Conservation (phyloP, 2,797 vertebrate genomes). For the Hephaestus fuliginosus region DNA sequence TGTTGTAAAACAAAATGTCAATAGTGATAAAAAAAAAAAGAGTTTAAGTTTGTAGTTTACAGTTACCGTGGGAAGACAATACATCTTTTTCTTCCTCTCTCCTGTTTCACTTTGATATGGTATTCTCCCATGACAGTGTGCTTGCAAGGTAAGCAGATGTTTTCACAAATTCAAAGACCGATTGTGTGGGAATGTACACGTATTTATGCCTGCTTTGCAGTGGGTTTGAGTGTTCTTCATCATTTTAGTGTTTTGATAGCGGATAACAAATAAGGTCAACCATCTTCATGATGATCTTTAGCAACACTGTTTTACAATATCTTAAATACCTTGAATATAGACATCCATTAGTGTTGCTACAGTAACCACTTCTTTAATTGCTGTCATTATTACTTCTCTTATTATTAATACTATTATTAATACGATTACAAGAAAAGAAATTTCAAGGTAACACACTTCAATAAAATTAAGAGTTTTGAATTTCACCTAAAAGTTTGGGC, state of each 20-base stretch:
- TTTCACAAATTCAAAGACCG: conserved; percentile 54
- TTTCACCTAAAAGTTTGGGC: neutral
- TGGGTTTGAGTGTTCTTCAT: conserved; percentile 18
- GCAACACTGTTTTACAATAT: conserved; percentile 14
- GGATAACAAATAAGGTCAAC: conserved; percentile 24
- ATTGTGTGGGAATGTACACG: conserved; percentile 22
- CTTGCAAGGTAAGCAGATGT: conserved; percentile 49
- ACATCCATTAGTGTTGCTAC: conserved; percentile 23
- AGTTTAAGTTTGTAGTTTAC: neutral
- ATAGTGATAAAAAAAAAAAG: conserved; percentile 31
- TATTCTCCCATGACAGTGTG: conserved; percentile 45
- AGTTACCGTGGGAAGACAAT: conserved; percentile 1
- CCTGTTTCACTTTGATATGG: conserved; percentile 27
- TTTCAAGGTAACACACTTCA: too few species aligned
- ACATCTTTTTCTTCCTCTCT: conserved; percentile 22
- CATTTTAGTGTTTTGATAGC: conserved; percentile 27
- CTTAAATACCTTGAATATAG: conserved; percentile 23
- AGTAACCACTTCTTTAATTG: conserved; percentile 38
- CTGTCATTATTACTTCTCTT: neutral
- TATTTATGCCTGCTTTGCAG: conserved; percentile 12
- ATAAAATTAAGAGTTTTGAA: too few species aligned
- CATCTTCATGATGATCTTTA: neutral
- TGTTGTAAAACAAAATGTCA: conserved; percentile 31
- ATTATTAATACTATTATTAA: too few species aligned
- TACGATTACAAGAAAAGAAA: too few species aligned